Base-by-base conservation (phyloP, 2,797 vertebrate species). In the Etheostoma nigrum region DNA sequence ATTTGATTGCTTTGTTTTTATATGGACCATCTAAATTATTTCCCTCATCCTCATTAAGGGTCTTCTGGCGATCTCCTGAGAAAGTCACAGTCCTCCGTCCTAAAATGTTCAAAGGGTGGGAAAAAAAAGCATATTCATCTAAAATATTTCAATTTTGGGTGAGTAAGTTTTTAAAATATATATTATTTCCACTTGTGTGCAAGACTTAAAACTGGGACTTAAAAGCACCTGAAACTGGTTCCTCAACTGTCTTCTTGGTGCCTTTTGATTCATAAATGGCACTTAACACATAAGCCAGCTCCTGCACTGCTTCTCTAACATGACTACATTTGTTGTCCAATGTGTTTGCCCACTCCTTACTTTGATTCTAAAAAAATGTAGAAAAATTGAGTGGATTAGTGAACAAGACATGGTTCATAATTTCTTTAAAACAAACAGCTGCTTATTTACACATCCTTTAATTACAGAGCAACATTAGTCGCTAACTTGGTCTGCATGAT, bases 251-350 rank as follows among this genome's bases (percentile, higher is more conserved):
- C 78, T 89, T 92, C 66, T 75, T 88, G 45, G 48, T 11, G 62
- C 78, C 9, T 58, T 92, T 91, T 65, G 91, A 88, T 77, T 93
- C 92, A 60, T 94, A 93, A 90, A 94, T 84, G 42, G 72, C 72
- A 72, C 91, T 91, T 83, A 97, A 95, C 57, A 95, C 57, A 67
- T 77, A 70, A 63, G 89, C 67, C 47, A 97, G 85, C 74, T 96
- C 95, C 77, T 85, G 91, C 61, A 97, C 93, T 47, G 94, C 93
- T 77, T 92, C 90, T 86, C 96, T 94, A 74, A 96, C 30, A 2
- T 75, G 84, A 76, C 67, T 89, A 79, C 94, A 96, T 91, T 95
- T 96, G 58, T 75, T 68, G 53, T 95, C 90, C 54, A 97, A n/a
- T 70, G 87, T 71, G 0, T 92, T 90, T 82, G 95, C 86, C 93